phyloP scores from a whole-genome alignment of 1,140 invertebrate genomes.

The Ptiloglossa arizonensis region DNA sequence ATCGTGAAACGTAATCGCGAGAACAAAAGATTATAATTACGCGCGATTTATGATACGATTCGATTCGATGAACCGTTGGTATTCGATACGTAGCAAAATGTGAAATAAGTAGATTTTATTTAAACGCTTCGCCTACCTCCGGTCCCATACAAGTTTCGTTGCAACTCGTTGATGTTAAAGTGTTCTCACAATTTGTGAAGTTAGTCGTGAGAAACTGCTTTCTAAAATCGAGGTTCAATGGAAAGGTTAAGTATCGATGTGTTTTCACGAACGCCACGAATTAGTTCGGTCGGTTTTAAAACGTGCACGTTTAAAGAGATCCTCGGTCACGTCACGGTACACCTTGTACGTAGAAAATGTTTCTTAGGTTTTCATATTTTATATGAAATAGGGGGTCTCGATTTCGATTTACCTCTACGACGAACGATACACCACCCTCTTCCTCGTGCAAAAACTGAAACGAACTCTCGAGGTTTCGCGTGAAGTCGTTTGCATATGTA shows the following conservation, averaged over 20 bases:
- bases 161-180: neutral
- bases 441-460: neutral
- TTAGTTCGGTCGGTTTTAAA: neutral
- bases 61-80: too few relatives aligned
- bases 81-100: too few relatives aligned
- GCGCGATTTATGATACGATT: too few relatives aligned
- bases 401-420: neutral
- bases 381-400: too few relatives aligned
- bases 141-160: neutral
- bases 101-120: too few relatives aligned
- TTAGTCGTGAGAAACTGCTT: neutral
- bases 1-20: too few relatives aligned
- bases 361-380: neutral
- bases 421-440: neutral
- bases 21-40: too few relatives aligned
- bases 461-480: neutral
- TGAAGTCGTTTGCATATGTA: slow-evolving; percentile 14
- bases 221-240: neutral
- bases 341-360: neutral
- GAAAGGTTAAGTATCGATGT: neutral
- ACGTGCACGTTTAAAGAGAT: neutral
- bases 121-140: too few relatives aligned
- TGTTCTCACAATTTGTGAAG: neutral
- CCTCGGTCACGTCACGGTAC: slow-evolving; percentile 8
- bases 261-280: neutral